Evolutionary conservation across 2,113 vertebrate species (phyloP).

Genomic region (Laterallus jamaicensis): DNA sequence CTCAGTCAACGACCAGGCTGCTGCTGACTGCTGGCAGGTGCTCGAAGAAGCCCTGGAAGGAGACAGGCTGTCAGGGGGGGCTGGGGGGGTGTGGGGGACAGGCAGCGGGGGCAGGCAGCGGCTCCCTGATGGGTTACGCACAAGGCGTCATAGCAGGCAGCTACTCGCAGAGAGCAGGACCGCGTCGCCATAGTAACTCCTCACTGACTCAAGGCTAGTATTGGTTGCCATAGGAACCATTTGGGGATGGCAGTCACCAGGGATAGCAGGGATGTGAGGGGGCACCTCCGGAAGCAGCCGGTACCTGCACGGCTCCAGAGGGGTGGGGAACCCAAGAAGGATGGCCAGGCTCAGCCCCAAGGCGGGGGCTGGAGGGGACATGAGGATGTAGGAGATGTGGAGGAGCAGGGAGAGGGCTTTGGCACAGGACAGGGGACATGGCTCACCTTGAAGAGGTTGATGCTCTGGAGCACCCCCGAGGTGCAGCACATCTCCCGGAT

Average conservation of each 20-base stretch:
- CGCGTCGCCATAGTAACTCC: constrained; percentile 57
- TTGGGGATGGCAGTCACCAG: not conserved
- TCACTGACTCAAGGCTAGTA: constrained; percentile 63
- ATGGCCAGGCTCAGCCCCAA: not conserved
- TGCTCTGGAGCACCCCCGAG: constrained; percentile 88
- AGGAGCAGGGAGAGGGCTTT: not conserved
- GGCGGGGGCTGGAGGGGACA: not conserved
- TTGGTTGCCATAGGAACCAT: constrained; percentile 60
- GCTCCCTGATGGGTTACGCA: not conserved
- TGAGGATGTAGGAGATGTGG: fast-evolving
- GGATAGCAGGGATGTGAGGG: not conserved
- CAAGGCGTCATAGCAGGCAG: not conserved
- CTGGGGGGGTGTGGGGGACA: fast-evolving
- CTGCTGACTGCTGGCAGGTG: constrained; percentile 82
- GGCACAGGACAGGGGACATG: fast-evolving
- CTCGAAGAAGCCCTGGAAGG: constrained; percentile 91
- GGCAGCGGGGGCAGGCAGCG: not conserved
- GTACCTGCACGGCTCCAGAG: not conserved
- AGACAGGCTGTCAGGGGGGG: not conserved
- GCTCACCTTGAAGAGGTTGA: constrained; percentile 91
- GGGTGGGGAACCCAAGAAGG: not conserved
- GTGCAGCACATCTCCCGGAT: constrained; percentile 98
- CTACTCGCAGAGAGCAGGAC: constrained; percentile 7
- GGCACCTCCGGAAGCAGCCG: not conserved
- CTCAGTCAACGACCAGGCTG: constrained; percentile 82